Evolutionary conservation across 2,797 vertebrate genomes (phyloP).

Genomic region (Moxostoma hubbsi): DNA sequence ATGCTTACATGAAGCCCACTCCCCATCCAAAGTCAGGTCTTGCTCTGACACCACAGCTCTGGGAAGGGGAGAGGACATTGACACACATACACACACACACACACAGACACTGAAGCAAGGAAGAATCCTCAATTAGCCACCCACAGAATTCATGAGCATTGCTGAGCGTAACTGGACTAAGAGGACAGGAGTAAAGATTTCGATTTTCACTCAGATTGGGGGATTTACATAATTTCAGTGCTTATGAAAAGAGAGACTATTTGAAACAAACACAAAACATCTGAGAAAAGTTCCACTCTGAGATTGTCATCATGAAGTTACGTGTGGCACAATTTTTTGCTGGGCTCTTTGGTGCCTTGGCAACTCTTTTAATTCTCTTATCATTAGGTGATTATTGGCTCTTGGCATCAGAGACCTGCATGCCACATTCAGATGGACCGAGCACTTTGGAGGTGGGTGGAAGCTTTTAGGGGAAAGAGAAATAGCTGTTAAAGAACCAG

Average conservation of each 20-base stretch:
- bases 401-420: slow-evolving; percentile 87
- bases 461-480: not conserved
- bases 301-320: slow-evolving; percentile 83
- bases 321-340: slow-evolving; percentile 92
- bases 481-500: not conserved
- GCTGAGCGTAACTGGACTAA: not conserved
- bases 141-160: not conserved
- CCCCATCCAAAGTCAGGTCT: slow-evolving; percentile 50
- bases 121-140: not conserved
- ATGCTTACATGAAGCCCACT: slow-evolving; percentile 67
- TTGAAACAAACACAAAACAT: slow-evolving; percentile 5
- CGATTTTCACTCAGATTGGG: not conserved
- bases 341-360: slow-evolving; percentile 91
- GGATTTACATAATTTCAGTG: slow-evolving; percentile 8
- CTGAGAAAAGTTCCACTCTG: slow-evolving; percentile 8
- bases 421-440: slow-evolving; percentile 17
- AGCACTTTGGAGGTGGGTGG: slow-evolving; percentile 46
- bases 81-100: slow-evolving; percentile 3
- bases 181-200: not conserved
- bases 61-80: slow-evolving; percentile 39
- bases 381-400: slow-evolving; percentile 99
- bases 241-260: slow-evolving; percentile 6
- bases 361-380: slow-evolving; percentile 87
- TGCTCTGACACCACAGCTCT: slow-evolving; percentile 57
- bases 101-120: slow-evolving; percentile 2